A percentile compares a stretch with the other conserved stretches of the same genome.
Conservation (phyloP, 1,140 invertebrate genomes). For the Magallana angulata region DNA sequence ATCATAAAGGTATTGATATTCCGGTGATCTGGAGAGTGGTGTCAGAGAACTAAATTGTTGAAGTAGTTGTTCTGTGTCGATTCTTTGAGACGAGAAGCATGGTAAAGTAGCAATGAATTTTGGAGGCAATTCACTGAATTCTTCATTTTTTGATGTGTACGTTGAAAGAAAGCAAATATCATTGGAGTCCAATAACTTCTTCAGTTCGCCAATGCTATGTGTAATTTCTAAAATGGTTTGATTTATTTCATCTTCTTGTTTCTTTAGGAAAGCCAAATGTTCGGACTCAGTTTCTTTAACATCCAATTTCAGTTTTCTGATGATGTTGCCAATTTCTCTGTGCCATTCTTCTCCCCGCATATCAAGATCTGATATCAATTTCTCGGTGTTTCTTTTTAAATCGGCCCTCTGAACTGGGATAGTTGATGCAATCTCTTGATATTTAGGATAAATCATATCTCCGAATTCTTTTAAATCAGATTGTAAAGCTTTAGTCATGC, state of each 20-base stretch:
- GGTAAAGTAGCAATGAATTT: not conserved
- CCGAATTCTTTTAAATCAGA: not conserved
- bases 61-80: not conserved
- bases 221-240: not conserved
- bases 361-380: not conserved
- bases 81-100: not conserved
- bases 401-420: not conserved
- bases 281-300: not conserved
- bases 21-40: not conserved
- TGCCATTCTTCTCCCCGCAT: not conserved
- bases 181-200: not conserved
- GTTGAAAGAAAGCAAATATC: not conserved
- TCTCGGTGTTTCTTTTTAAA: not conserved
- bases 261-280: not conserved
- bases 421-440: not conserved
- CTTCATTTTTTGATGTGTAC: not conserved
- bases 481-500: not conserved
- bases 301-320: not conserved
- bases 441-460: not conserved
- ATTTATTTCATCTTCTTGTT: constrained; percentile 1
- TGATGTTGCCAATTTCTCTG: not conserved
- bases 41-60: not conserved
- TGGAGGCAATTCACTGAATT: not conserved
- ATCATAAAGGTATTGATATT: too few relatives aligned
- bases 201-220: not conserved